Evolutionary conservation across 2,797 vertebrate species (phyloP).

Genomic region (Zenarchopterus dispar): DNA sequence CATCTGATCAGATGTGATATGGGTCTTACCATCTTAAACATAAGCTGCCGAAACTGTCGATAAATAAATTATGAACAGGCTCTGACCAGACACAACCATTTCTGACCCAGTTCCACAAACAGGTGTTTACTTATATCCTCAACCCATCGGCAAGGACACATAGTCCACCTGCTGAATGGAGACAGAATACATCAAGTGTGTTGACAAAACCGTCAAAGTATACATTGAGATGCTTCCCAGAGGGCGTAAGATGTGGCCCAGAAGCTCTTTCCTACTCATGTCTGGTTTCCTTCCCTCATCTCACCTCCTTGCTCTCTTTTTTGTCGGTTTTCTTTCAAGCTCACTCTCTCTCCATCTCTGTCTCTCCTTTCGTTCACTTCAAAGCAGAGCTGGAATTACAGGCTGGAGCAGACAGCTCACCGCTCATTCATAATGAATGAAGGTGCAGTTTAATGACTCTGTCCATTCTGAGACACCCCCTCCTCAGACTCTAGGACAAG

Average conservation of each 20-base stretch:
- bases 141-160: too few relatives aligned
- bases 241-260: neutral
- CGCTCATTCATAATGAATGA: conserved; percentile 81
- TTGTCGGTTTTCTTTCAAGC: conserved; percentile 33
- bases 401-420: conserved; percentile 58
- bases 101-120: too few relatives aligned
- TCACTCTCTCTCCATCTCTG: conserved; percentile 33
- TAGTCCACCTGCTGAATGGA: too few relatives aligned
- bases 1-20: too few relatives aligned
- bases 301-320: conserved; percentile 13
- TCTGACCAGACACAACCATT: too few relatives aligned
- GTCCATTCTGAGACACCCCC: conserved; percentile 51
- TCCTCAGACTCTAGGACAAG: conserved; percentile 31
- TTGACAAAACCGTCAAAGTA: too few relatives aligned
- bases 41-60: too few relatives aligned
- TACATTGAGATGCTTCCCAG: neutral
- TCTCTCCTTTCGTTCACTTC: conserved; percentile 59
- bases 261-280: conserved; percentile 21
- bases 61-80: too few relatives aligned
- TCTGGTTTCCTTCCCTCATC: conserved; percentile 32
- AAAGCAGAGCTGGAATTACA: conserved; percentile 70
- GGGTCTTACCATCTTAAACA: too few relatives aligned
- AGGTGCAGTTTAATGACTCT: conserved; percentile 71
- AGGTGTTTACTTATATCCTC: too few relatives aligned
- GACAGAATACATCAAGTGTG: too few relatives aligned